Base-by-base conservation (phyloP, 2,888 invertebrate species). In the Plebejus melissa region DNA sequence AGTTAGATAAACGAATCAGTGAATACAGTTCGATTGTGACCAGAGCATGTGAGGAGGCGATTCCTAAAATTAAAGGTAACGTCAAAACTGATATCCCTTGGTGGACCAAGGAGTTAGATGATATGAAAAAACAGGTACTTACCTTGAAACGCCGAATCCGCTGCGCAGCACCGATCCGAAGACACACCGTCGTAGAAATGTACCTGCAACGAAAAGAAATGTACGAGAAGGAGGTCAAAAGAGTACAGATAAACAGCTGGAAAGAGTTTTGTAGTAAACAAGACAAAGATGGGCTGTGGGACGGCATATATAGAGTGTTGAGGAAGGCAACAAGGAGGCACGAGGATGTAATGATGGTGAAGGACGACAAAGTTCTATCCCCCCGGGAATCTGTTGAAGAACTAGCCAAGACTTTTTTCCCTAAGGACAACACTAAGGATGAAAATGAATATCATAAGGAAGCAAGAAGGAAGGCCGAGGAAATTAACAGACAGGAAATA, bases 111-210 rank as follows among this genome's bases (percentile, higher is more conserved):
- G 74, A 74, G 69, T 32, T 78, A 57, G 38, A 38, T 0, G 28
- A 69, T 1, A 58, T 72, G 75, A 81, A 80, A 60, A 77, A 58
- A n/a, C 57, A 76, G 11, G 76, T 78, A 9, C 54, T 74, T 50
- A 80, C 77, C 7, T 65, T 13, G 38, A 80, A 77, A 38, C 69
- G 79, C 2, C 76, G 79, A n/a, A 76, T 80, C 65, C 28, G 76
- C 0, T 76, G 76, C 9, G 79, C 81, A 7, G 78, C 81, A 0
- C 76, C 76, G 5, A 69, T 65, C 22, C 74, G 80, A 0, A 79
- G 77, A 74, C 3, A 54, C 7, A 74, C 16, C 11, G 80, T 81
- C 28, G 74, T 80, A 11, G 65, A 74, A 0, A 76, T 76, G 74
- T 81, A 79, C 69, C 76, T 78, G 58, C 9, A 78, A 58, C 28